Percentiles rank a stretch among this genome's conserved stretches.
Evolutionary conservation across 2,113 vertebrate genomes (phyloP).

Genomic region (Arizona elegans): DNA sequence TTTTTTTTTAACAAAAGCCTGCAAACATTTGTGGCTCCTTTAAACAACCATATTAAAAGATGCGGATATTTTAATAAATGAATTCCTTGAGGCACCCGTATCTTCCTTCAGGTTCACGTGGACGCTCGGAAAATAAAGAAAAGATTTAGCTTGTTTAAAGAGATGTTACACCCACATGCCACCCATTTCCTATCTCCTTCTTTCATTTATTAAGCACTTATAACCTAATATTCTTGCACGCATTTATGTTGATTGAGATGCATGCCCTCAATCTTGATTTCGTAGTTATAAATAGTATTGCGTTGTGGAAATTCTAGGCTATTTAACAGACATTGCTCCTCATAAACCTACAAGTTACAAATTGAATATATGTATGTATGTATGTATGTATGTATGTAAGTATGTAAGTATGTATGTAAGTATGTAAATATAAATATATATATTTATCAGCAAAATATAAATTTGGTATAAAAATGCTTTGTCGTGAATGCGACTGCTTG

Average conservation of each 20-base stretch:
- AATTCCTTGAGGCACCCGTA: neutral
- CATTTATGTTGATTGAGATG: neutral
- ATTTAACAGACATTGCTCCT: neutral
- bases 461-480: no score
- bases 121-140: neutral
- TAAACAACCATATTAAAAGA: neutral
- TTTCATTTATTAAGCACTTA: neutral
- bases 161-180: neutral
- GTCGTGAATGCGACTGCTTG: no score
- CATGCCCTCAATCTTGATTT: neutral
- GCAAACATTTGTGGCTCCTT: neutral
- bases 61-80: neutral
- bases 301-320: neutral
- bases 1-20: neutral
- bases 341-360: neutral
- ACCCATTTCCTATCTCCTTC: neutral
- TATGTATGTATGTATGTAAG: no score
- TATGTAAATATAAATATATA: no score
- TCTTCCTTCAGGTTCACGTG: neutral
- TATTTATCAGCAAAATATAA: no score
- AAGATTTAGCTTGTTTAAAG: neutral
- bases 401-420: no score
- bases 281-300: neutral
- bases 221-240: neutral
- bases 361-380: neutral